Evolutionary conservation across 2,797 vertebrate genomes (phyloP), one percentile per base, ranked within the genome.

Genomic region (Antennarius maculatus): DNA sequence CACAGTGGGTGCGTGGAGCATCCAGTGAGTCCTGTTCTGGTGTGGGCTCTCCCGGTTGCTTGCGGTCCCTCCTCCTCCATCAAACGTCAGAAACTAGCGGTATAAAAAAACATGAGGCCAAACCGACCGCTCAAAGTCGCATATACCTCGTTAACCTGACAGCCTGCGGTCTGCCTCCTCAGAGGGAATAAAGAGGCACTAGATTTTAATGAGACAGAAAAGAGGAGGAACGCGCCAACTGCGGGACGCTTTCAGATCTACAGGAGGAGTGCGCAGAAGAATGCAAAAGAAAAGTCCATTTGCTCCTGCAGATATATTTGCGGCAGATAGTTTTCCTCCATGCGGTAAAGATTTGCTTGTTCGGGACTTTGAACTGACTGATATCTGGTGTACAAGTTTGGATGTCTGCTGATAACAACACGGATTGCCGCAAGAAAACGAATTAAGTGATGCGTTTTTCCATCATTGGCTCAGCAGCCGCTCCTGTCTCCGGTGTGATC

Each of bases 31-130:
- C 31, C 66, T 59, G 68, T 61, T 60, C 7, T 53, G 74, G 72
- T 77, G 31, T 11, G 74, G 71, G 46, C 71, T 76, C 74, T 74
- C 65, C 63, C 63, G 66, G 76, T 45, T 61, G 68, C 61, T 50
- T 69, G 85, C 86, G 86, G 89, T 90, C 91, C 93, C 94, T 92
- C 94, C 93, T 92, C 94, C 94, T 94, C 91, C 91, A 45, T 80
- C 80, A 89, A 86, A 94, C 94, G 94, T 95, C 95, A 96, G 92
- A 92, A 89, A 81, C 75, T 73, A 79, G 90, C 70, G 54, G 88
- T 95, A 95, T 95, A 95, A 94, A 95, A 88, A 86, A 89, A 34
- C 31, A 83, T 67, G 88, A 84, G 89, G 86, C 91, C 53, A 6
- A 3, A 39, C 55, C 46, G 71, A 86, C 18, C 46, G 78, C 82